A percentile compares a stretch with the other conserved stretches of the same genome.
phyloP scores from a whole-genome alignment of 2,888 invertebrate species.

The Mimachlamys varia region DNA sequence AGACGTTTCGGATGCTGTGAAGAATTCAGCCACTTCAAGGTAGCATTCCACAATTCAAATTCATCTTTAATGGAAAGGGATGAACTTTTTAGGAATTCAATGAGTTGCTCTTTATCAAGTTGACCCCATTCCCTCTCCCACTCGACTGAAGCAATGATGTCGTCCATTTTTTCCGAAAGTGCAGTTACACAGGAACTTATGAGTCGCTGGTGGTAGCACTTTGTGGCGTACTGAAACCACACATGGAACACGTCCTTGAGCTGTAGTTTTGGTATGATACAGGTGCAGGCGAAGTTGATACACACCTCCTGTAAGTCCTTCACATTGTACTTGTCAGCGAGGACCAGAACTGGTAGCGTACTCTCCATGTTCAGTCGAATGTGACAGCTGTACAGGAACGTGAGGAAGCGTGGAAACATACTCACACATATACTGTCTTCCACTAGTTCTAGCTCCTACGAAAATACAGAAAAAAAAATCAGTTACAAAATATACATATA shows the following conservation, averaged over 20 bases:
- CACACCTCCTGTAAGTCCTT: constrained; percentile 80
- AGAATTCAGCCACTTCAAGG: constrained; percentile 78
- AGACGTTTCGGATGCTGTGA: constrained; percentile 75
- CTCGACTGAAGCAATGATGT: constrained; percentile 78
- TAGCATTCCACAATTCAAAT: constrained; percentile 80
- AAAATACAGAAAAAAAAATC: constrained; percentile 16
- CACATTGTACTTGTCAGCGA: constrained; percentile 82
- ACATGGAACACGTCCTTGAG: constrained; percentile 81
- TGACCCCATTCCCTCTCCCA: constrained; percentile 79
- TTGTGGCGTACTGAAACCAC: constrained; percentile 82
- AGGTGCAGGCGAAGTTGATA: constrained; percentile 80
- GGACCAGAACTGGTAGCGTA: constrained; percentile 80
- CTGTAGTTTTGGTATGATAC: constrained; percentile 79
- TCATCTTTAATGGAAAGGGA: constrained; percentile 80
- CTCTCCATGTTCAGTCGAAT: constrained; percentile 80
- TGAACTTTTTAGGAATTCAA: constrained; percentile 80
- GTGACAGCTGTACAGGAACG: constrained; percentile 82
- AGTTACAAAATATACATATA: too few species aligned
- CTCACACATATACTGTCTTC: constrained; percentile 80
- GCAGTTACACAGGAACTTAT: constrained; percentile 71
- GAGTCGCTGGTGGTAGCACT: constrained; percentile 75
- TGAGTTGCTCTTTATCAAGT: constrained; percentile 81
- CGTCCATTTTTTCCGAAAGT: constrained; percentile 77
- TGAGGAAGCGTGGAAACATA: constrained; percentile 80
- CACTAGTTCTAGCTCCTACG: constrained; percentile 74